Conservation (phyloP, 2,888 invertebrate genomes). For the Euphydryas editha region DNA sequence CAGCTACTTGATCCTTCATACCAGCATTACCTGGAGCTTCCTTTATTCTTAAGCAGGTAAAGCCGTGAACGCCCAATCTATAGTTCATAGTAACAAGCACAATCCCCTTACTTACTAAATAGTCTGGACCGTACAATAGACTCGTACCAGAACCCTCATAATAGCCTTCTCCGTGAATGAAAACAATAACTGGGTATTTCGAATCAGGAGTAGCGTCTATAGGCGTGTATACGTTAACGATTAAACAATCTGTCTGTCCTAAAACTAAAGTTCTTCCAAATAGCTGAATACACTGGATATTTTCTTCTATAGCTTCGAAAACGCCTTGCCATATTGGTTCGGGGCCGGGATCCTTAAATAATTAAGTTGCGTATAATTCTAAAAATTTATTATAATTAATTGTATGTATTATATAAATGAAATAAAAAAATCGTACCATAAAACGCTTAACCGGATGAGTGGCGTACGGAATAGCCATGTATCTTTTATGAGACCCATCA, state of each 20-base stretch:
- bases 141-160: constrained; percentile 60
- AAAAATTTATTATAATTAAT: no score
- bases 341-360: constrained; percentile 64
- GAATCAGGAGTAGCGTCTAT: constrained; percentile 42
- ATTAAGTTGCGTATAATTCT: not conserved
- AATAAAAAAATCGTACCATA: not conserved
- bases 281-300: constrained; percentile 47
- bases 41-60: constrained; percentile 63
- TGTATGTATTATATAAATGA: no score
- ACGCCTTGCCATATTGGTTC: constrained; percentile 63
- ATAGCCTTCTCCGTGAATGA: constrained; percentile 72
- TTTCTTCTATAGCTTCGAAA: constrained; percentile 58
- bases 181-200: constrained; percentile 70
- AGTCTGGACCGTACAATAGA: constrained; percentile 64
- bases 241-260: constrained; percentile 63
- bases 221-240: constrained; percentile 66
- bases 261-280: constrained; percentile 44
- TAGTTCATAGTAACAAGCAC: constrained; percentile 69
- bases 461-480: constrained; percentile 66
- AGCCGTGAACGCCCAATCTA: constrained; percentile 69
- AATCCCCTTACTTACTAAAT: constrained; percentile 61
- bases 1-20: constrained; percentile 70
- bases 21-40: constrained; percentile 72
- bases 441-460: constrained; percentile 54
- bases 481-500: constrained; percentile 58